Percentiles rank a stretch among this genome's conserved stretches.
phyloP scores from a whole-genome alignment of 2,113 vertebrate genomes.

The Eptesicus fuscus region DNA sequence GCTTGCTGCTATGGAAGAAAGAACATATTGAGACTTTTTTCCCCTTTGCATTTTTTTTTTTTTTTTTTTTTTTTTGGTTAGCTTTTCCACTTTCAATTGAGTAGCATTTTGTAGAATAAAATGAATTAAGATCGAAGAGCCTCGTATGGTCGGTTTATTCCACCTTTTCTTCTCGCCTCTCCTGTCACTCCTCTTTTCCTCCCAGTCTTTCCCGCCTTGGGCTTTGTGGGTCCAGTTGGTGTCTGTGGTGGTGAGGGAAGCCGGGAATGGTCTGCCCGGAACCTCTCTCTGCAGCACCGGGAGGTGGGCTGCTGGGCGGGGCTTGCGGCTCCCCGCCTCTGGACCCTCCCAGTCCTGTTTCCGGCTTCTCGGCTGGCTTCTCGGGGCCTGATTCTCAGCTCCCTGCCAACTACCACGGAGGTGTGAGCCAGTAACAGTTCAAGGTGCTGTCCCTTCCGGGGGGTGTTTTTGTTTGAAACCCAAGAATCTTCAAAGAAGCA shows the following conservation, averaged over 20 bases:
- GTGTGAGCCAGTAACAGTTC: not conserved
- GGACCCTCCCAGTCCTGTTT: not conserved
- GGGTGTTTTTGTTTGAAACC: slow-evolving; percentile 4
- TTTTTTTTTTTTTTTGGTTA: slow-evolving; percentile 62
- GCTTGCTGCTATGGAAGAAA: slow-evolving; percentile 86
- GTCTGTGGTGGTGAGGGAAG: not conserved
- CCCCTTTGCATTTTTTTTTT: slow-evolving; percentile 56
- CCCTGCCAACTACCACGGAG: not conserved
- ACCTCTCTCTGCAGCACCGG: not conserved
- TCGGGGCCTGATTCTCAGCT: not conserved
- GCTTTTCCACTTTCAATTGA: slow-evolving; percentile 82
- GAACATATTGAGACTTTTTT: slow-evolving; percentile 76
- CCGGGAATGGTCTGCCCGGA: not conserved
- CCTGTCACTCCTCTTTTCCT: slow-evolving; percentile 22
- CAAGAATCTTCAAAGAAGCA: not conserved
- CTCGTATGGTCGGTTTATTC: slow-evolving; percentile 75
- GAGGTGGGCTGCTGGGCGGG: not conserved
- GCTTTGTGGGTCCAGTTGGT: not conserved
- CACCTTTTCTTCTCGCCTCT: not conserved
- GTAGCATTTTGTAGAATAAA: slow-evolving; percentile 87
- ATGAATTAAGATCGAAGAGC: slow-evolving; percentile 80
- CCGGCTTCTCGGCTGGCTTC: not conserved
- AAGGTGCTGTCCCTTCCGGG: not conserved
- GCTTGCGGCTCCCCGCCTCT: rapidly evolving
- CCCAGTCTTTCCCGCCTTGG: not conserved